phyloP scores from a whole-genome alignment of 2,113 vertebrate genomes.

The Tautogolabrus adspersus region DNA sequence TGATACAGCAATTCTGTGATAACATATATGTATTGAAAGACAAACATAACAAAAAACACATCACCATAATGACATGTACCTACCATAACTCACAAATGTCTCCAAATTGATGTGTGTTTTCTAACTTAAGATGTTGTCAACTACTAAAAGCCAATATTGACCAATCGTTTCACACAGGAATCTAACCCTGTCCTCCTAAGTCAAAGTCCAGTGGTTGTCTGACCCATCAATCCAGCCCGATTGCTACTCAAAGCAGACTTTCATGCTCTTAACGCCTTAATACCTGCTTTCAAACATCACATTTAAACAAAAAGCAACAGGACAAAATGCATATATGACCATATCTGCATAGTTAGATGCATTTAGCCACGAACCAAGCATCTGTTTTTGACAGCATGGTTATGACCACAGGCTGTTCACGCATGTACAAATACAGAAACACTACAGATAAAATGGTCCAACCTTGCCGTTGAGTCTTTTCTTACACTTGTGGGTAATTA shows the following conservation, averaged over 20 bases:
- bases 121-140: no score
- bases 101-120: no score
- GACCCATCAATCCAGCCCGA: background rate
- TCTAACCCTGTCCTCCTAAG: no score
- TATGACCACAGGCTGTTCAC: background rate
- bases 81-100: no score
- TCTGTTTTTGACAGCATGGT: background rate
- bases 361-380: background rate
- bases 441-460: conserved; percentile 24
- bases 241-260: no score
- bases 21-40: no score
- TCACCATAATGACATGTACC: no score
- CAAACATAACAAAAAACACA: no score
- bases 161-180: no score
- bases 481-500: conserved; percentile 66
- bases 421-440: background rate
- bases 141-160: no score
- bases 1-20: no score
- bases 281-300: background rate
- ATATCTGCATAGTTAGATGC: background rate
- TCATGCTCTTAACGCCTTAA: no score
- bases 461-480: conserved; percentile 33
- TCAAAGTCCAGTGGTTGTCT: background rate
- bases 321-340: background rate
- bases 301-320: background rate